phyloP scores from a whole-genome alignment of 1,140 invertebrate genomes.

The Stenopsyche tienmushanensis region DNA sequence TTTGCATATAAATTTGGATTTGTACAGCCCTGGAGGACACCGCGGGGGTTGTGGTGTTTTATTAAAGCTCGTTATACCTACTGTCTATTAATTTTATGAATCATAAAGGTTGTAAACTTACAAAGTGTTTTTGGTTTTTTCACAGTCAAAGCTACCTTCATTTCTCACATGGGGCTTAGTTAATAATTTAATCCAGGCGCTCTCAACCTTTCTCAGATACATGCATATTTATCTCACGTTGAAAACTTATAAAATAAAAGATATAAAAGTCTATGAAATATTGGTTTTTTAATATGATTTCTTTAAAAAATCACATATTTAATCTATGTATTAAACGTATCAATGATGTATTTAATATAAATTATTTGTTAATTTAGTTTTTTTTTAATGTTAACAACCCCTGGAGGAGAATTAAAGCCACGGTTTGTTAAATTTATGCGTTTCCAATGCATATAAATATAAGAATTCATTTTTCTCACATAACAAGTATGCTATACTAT shows the following conservation, averaged over 20 bases:
- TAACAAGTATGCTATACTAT: conserved; percentile 7
- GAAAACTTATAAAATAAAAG: not conserved
- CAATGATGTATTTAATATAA: no score
- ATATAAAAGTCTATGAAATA: not conserved
- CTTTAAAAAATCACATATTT: not conserved
- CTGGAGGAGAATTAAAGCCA: no score
- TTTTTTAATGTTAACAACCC: no score
- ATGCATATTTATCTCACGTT: not conserved
- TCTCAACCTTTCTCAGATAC: no score
- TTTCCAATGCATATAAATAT: conserved; percentile 19
- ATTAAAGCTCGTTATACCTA: conserved; percentile 31
- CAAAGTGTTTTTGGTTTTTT: conserved; percentile 34
- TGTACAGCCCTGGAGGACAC: conserved; percentile 20
- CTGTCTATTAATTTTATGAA: conserved; percentile 37
- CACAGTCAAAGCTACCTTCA: conserved; percentile 29
- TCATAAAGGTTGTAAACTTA: conserved; percentile 36
- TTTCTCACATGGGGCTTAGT: conserved; percentile 27
- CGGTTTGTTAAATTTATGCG: conserved; percentile 15
- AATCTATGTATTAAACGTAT: not conserved
- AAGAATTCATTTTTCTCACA: conserved; percentile 17
- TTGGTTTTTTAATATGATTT: not conserved
- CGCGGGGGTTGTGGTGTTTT: conserved; percentile 24
- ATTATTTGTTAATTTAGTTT: no score
- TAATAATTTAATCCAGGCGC: conserved; percentile 25
- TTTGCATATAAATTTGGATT: no score